Percentiles rank a stretch among this genome's conserved stretches.
Evolutionary conservation across 2,888 invertebrate genomes (phyloP).

Genomic region (Lepidocyrtinus sp.): DNA sequence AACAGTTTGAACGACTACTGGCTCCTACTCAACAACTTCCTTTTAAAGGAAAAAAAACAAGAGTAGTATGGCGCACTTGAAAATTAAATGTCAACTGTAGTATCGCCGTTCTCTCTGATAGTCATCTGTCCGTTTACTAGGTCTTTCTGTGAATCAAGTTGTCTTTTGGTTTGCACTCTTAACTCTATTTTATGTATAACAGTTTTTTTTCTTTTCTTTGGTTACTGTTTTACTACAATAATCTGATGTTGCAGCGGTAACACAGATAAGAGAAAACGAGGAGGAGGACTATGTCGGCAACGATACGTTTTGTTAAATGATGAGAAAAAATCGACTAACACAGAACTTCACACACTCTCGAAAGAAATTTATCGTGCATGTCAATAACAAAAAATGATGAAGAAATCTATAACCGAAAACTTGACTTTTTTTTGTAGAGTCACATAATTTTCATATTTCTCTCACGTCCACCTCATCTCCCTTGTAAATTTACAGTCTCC

Average conservation of each 20-base stretch:
- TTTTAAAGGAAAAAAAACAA: neutral
- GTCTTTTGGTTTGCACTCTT: too few species aligned
- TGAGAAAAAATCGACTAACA: conserved; percentile 2
- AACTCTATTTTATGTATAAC: neutral
- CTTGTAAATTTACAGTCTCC: too few species aligned
- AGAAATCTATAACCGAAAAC: neutral
- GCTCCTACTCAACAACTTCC: neutral
- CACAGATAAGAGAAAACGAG: neutral
- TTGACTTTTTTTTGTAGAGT: neutral
- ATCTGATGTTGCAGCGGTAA: conserved; percentile 11
- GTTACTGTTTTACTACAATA: neutral
- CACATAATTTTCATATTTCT: conserved; percentile 3
- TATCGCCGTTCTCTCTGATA: neutral
- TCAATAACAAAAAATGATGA: neutral
- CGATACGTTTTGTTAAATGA: neutral
- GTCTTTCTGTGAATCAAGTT: too few species aligned
- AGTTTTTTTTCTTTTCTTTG: neutral
- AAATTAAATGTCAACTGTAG: neutral
- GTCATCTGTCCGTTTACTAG: neutral
- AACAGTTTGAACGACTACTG: neutral
- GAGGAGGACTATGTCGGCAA: neutral
- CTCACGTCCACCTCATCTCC: conserved; percentile 2
- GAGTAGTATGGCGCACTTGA: neutral
- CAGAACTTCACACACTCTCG: conserved; percentile 10
- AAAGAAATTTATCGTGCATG: neutral